A percentile compares a stretch with the other conserved stretches of the same genome.
Conservation (phyloP, 2,888 invertebrate species). For the Saturnia japonica region DNA sequence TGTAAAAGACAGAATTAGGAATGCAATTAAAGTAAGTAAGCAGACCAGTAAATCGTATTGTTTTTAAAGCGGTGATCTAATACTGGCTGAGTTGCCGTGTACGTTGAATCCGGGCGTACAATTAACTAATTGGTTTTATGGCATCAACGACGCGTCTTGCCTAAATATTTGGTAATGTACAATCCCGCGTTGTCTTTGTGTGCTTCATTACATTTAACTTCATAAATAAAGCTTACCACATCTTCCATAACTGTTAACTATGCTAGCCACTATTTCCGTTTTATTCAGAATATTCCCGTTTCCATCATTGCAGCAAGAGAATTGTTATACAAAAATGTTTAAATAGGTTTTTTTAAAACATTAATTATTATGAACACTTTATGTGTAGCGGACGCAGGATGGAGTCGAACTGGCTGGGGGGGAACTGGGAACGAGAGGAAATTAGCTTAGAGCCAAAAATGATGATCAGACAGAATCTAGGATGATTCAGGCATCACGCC, state of each 20-base stretch:
- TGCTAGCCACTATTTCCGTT: neutral
- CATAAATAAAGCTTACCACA: neutral
- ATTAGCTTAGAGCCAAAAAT: no score
- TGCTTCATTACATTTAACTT: neutral
- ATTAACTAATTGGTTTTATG: constrained; percentile 22
- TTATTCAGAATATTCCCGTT: neutral
- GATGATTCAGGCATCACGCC: no score
- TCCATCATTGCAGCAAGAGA: no score
- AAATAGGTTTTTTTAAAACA: no score
- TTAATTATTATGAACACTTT: no score
- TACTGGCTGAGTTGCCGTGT: neutral
- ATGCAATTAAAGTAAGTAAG: constrained; percentile 6
- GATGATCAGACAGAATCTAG: no score
- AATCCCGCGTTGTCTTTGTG: neutral
- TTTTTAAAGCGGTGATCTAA: constrained; percentile 20
- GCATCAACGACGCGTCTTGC: constrained; percentile 10
- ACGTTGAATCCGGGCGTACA: constrained; percentile 13
- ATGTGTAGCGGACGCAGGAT: no score
- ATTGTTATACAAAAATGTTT: no score
- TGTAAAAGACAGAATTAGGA: constrained; percentile 15
- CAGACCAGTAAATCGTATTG: constrained; percentile 2
- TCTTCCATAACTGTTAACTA: no score
- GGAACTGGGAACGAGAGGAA: no score
- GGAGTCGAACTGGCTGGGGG: no score
- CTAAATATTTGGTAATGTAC: constrained; percentile 18